These are phyloP conservation scores for Drosophila limbata DNA, from an alignment of 2,888 invertebrate species.

Conservation along the genomic window DNA sequence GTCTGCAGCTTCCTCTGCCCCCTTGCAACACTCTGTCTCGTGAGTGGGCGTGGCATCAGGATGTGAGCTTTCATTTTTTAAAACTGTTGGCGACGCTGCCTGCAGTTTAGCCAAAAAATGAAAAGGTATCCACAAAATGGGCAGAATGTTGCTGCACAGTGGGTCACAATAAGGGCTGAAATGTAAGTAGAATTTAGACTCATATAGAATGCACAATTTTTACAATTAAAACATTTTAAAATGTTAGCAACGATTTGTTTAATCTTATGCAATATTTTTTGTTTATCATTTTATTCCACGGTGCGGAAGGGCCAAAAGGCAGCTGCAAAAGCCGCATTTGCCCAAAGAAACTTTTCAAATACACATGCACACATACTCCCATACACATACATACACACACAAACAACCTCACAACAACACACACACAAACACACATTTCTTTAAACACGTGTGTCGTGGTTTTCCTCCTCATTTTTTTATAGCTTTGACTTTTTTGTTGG, in stretches of 20 bases:
- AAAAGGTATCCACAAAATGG: slow-evolving; percentile 17
- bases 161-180: background rate
- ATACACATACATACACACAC: slow-evolving; percentile 13
- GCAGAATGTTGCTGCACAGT: slow-evolving; percentile 20
- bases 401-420: slow-evolving; percentile 14
- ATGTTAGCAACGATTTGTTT: background rate
- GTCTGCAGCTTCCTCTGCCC: slow-evolving; percentile 18
- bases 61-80: slow-evolving; percentile 43
- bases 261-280: background rate
- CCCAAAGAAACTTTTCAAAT: slow-evolving; percentile 60
- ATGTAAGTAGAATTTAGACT: background rate
- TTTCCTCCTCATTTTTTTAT: slow-evolving; percentile 37
- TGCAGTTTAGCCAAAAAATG: slow-evolving; percentile 36
- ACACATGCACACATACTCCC: slow-evolving; percentile 23
- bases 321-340: slow-evolving; percentile 45
- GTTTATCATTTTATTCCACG: background rate
- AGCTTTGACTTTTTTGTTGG: slow-evolving; percentile 37
- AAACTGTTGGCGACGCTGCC: slow-evolving; percentile 52
- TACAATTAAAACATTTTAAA: background rate
- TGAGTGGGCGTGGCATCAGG: slow-evolving; percentile 39
- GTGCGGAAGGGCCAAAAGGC: slow-evolving; percentile 3
- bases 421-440: slow-evolving; percentile 26
- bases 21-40: slow-evolving; percentile 24
- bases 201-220: no score
- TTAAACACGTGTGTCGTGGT: slow-evolving; percentile 57